Evolutionary conservation across 1,140 invertebrate genomes (phyloP).

Genomic region (Dufourea novaeangliae): DNA sequence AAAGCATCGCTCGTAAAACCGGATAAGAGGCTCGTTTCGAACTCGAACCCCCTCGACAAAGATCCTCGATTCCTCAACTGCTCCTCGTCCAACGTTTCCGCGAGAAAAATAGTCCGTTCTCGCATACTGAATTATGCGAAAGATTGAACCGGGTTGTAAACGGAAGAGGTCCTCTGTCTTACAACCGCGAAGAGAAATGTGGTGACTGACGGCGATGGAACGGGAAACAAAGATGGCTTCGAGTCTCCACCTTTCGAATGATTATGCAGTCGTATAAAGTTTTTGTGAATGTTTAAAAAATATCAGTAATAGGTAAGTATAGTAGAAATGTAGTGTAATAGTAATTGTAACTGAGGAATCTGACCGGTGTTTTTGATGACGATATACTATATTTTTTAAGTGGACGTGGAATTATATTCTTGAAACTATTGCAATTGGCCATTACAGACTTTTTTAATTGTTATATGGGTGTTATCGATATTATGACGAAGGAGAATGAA

Average conservation of each 20-base stretch:
- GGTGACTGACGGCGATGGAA: not conserved
- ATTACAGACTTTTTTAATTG: no score
- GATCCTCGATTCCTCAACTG: slow-evolving; percentile 39
- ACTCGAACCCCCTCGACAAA: slow-evolving; percentile 40
- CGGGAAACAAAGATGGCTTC: slow-evolving; percentile 14
- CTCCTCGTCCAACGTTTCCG: not conserved
- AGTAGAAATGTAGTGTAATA: no score
- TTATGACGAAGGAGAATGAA: no score
- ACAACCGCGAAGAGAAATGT: not conserved
- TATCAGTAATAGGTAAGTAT: no score
- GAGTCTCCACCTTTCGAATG: not conserved
- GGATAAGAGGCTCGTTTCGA: slow-evolving; percentile 55
- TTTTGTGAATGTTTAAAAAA: no score
- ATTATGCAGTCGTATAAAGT: not conserved
- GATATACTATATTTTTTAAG: no score
- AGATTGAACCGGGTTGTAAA: slow-evolving; percentile 29
- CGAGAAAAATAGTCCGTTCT: not conserved
- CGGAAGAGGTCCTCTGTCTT: not conserved
- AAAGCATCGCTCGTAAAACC: slow-evolving; percentile 57
- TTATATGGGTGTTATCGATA: no score
- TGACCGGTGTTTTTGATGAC: no score
- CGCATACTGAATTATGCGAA: slow-evolving; percentile 53
- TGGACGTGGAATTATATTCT: no score
- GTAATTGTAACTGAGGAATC: no score
- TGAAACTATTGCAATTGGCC: no score